phyloP scores from a whole-genome alignment of 2,113 vertebrate species.

The Tetrao urogallus region DNA sequence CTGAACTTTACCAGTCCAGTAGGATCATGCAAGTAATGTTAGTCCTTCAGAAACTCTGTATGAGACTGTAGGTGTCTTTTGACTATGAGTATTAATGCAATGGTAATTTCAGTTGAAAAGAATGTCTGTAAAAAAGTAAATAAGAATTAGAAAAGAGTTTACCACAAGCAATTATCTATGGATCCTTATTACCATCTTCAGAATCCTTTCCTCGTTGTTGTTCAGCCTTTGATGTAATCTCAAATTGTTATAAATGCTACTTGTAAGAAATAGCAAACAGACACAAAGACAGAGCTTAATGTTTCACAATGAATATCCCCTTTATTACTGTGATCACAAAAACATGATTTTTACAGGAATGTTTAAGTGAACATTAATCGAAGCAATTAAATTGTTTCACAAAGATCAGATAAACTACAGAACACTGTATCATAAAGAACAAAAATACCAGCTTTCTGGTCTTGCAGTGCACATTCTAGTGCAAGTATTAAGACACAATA shows the following conservation, averaged over 20 bases:
- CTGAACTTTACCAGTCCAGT: not conserved
- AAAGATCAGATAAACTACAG: conserved; percentile 79
- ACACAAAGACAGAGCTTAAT: conserved; percentile 59
- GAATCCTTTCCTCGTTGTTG: not conserved
- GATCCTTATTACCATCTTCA: not conserved
- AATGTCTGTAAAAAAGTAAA: not conserved
- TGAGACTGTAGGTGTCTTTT: not conserved
- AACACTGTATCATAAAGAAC: conserved; percentile 76
- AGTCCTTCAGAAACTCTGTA: not conserved
- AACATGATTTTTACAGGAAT: conserved; percentile 89
- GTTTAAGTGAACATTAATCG: conserved; percentile 84
- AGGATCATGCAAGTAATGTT: not conserved
- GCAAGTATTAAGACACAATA: conserved; percentile 83
- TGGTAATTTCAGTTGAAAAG: not conserved
- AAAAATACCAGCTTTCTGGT: conserved; percentile 81
- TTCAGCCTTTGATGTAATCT: not conserved
- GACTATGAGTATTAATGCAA: not conserved
- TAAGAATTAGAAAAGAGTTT: not conserved
- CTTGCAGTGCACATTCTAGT: conserved; percentile 80
- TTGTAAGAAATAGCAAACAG: not conserved
- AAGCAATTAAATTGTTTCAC: conserved; percentile 78
- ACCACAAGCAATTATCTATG: not conserved
- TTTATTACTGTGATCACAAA: conserved; percentile 93
- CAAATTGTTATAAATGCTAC: not conserved
- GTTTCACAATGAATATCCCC: conserved; percentile 86